Evolutionary conservation across 2,113 vertebrate genomes (phyloP), one percentile per base, ranked within the genome.

Genomic region (Ovibos moschatus): DNA sequence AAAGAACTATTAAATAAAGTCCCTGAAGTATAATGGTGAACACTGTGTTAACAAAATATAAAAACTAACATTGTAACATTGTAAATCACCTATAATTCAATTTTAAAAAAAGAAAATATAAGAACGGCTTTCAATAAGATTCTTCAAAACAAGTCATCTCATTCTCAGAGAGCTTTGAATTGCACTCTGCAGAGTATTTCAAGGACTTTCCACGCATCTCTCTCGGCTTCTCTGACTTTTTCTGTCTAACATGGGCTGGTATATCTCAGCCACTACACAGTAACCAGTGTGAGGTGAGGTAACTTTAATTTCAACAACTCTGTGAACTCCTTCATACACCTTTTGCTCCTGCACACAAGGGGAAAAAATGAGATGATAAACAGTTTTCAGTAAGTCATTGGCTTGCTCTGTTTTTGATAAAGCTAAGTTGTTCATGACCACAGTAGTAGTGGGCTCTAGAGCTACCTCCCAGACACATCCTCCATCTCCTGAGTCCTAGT

Each of bases 291-390:
- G 95, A 1, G 90, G 93, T 43, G 67, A 92, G 92, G 98, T 33
- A 47, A 93, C 91, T 98, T 98, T 53, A 76, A 99, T 96, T 97
- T 98, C 83, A 86, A 98, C 78, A 36, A 97, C 7, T 51, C 97
- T 98, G 7, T 89, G 81, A 62, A 94, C 60, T 53, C 99, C 99
- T 98, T 99, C 98, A 0, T 99, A 98, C 1, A 98, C 96, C 91
- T 96, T 98, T 89, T 95, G 89, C 88, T 98, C 98, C 99, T 99
- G 76, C 28, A 89, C 14, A 40, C 15, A 67, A 51, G 36, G 40
- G 0, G 3, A 40, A 92, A 57, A 84, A 82, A 96, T 51, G 30
- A 95, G n/a, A 94, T 47, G 50, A 21, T 40, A 43, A 92, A 16
- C 25, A 7, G 14, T 79, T 94, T 90, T 71, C 40, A 53, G 15